Percentiles rank a stretch among this genome's conserved stretches.
These are phyloP conservation scores for Desmophyllum pertusum DNA, from an alignment of 92 coral and sea anemone genomes.

Conservation along the genomic window DNA sequence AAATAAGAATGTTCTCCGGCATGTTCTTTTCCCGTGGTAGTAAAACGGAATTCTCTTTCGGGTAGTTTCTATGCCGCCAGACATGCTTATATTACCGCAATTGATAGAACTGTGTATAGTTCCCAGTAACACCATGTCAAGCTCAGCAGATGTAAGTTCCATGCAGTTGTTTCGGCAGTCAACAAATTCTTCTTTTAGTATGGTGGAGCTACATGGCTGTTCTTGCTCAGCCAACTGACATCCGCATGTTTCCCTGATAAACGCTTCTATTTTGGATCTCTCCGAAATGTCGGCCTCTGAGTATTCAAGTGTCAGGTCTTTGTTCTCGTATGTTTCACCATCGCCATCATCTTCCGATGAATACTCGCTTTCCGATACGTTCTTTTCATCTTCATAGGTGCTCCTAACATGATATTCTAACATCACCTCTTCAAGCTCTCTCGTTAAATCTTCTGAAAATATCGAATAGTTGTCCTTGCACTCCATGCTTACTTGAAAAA, in stretches of 20 bases:
- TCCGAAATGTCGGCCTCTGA: too few relatives aligned
- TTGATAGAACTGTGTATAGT: neutral
- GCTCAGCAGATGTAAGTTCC: neutral
- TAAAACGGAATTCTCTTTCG: neutral
- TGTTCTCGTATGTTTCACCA: neutral
- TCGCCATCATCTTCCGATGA: neutral
- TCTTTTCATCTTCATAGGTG: too few relatives aligned
- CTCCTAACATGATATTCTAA: too few relatives aligned
- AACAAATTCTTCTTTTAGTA: neutral
- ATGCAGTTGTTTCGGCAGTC: conserved; percentile 5
- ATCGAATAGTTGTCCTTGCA: too few relatives aligned
- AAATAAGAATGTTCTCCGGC: too few relatives aligned
- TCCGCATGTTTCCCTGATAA: neutral
- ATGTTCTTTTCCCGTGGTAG: neutral
- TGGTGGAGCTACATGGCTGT: neutral
- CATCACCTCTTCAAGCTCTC: too few relatives aligned
- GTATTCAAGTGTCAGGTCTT: too few relatives aligned
- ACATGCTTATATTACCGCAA: neutral
- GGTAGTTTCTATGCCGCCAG: neutral
- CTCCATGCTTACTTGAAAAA: too few relatives aligned
- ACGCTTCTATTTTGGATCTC: neutral
- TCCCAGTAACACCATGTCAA: conserved; percentile 3
- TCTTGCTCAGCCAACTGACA: neutral
- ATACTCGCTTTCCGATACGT: too few relatives aligned
- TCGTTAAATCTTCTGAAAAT: too few relatives aligned